phyloP scores from a whole-genome alignment of 2,888 invertebrate genomes.

The Chrysolina haemoptera region DNA sequence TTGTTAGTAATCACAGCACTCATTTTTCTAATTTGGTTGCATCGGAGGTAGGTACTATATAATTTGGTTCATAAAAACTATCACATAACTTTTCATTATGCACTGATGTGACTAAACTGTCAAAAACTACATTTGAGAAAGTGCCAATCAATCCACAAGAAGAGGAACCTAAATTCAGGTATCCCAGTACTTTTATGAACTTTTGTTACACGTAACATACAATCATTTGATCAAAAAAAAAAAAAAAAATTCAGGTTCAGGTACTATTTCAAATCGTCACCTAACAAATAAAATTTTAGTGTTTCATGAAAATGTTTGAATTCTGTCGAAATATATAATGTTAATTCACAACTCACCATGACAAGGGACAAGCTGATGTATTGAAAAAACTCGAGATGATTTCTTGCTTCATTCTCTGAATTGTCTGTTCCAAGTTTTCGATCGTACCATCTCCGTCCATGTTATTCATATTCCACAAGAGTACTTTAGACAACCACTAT shows the following conservation, averaged over 20 bases:
- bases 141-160: neutral
- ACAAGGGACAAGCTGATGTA: slow-evolving; percentile 9
- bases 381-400: slow-evolving; percentile 23
- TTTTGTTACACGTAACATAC: no score
- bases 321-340: no score
- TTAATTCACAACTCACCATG: slow-evolving; percentile 25
- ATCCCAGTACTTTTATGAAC: neutral
- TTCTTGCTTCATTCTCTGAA: slow-evolving; percentile 32
- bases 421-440: slow-evolving; percentile 1
- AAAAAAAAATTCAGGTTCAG: no score
- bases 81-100: neutral
- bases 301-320: no score
- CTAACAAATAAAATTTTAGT: no score
- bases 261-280: no score
- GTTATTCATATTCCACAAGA: neutral
- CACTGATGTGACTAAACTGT: neutral
- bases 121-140: neutral
- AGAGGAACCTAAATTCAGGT: neutral
- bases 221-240: no score
- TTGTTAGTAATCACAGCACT: no score
- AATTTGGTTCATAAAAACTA: neutral
- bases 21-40: neutral
- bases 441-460: neutral
- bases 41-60: neutral
- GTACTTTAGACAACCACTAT: neutral